Base-by-base conservation (phyloP, 2,797 vertebrate genomes). In the Ceryle rudis region DNA sequence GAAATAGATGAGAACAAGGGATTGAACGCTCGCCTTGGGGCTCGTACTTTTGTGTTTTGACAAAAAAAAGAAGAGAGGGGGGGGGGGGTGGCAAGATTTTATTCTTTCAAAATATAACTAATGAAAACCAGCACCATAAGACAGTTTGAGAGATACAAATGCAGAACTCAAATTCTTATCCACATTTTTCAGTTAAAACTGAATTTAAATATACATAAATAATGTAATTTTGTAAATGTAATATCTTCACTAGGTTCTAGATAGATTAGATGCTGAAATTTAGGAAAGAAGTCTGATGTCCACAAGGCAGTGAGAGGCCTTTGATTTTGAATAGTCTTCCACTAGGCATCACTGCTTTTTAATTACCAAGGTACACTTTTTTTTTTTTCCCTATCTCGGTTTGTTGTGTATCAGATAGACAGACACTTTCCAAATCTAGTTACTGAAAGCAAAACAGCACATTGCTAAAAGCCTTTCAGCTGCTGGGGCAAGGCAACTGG, bases 41-140 rank as follows among this genome's bases (percentile, higher is more conserved):
- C n/a, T n/a, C n/a, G n/a, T n/a, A n/a, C n/a, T n/a, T n/a, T n/a
- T n/a, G n/a, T n/a, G n/a, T n/a, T n/a, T n/a, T n/a, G n/a, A n/a
- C n/a, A 95, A 80, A 92, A 88, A 94, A 91, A 92, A 88, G 94
- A 90, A 96, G 90, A 97, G 15, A 16, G 10, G 14, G 15, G 25
- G 6, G 14, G 15, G 23, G 58, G 35, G 25, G 17, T 13, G 14
- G 60, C 28, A 26, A 96, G 93, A 96, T 95, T 94, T 95, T 96
- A 31, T 95, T 89, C 91, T 90, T 93, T 96, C 81, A 96, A 95
- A 95, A 94, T 65, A 55, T 89, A 96, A 93, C 77, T 95, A 90
- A 86, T 95, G 89, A 79, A 94, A 96, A 92, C 54, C 42, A 86
- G 70, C 0, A 0, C 79, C 49, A 93, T 89, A 89, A 92, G 94